phyloP scores from a whole-genome alignment of 2,113 vertebrate genomes.

The Anser cygnoides region DNA sequence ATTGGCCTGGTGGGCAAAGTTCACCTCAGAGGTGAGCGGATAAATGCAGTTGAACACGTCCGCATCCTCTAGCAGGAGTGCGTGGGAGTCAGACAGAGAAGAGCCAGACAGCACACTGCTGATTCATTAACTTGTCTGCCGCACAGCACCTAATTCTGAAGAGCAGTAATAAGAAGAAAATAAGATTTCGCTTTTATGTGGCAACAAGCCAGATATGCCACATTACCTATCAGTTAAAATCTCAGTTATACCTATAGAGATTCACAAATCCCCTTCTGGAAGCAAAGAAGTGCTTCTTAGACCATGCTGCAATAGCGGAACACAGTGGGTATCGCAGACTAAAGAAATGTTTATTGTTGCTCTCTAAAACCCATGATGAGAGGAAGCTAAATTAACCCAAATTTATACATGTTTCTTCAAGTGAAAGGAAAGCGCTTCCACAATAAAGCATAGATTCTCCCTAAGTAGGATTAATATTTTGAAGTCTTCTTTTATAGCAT shows the following conservation, averaged over 20 bases:
- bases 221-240: not conserved
- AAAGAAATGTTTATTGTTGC: not conserved
- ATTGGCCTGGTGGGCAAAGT: not conserved
- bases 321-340: not conserved
- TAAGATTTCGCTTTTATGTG: not conserved
- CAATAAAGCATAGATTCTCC: not conserved
- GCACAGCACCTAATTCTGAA: not conserved
- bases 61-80: not conserved
- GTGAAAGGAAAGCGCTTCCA: not conserved
- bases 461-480: not conserved
- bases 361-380: not conserved
- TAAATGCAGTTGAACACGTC: not conserved
- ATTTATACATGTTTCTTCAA: not conserved
- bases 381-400: not conserved
- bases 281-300: not conserved
- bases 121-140: not conserved
- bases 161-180: not conserved
- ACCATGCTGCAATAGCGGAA: not conserved
- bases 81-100: not conserved
- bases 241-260: not conserved
- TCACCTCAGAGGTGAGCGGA: not conserved
- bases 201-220: not conserved
- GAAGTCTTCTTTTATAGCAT: not conserved
- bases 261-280: not conserved
- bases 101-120: not conserved